phyloP scores from a whole-genome alignment of 2,113 vertebrate species.

The Stictonetta naevosa region DNA sequence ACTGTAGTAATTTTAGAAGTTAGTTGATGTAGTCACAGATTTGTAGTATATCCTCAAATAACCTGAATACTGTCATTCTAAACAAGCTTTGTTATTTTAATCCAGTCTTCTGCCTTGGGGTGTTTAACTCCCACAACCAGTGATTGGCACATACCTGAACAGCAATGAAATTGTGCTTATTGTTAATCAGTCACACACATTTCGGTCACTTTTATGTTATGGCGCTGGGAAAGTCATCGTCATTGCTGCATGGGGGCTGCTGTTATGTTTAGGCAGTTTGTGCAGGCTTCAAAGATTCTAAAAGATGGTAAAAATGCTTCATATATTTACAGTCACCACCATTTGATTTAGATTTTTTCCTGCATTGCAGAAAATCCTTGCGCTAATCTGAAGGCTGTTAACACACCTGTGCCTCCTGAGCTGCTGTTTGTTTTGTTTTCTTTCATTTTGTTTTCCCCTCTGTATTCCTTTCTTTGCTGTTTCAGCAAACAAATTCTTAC shows the following conservation, averaged over 20 bases:
- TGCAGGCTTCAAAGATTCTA: background rate
- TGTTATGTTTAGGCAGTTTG: background rate
- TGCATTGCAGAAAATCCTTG: background rate
- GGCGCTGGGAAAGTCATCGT: background rate
- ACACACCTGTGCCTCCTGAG: background rate
- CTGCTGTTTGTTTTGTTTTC: background rate
- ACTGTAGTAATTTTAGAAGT: background rate
- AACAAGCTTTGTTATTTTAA: constrained; percentile 2
- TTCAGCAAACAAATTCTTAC: background rate
- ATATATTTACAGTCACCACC: background rate
- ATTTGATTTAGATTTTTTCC: background rate
- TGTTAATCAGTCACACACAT: background rate
- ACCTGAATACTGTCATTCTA: background rate
- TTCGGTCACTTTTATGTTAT: background rate
- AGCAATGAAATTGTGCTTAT: background rate
- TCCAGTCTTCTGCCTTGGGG: background rate
- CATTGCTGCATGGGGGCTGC: background rate
- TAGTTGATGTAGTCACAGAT: background rate
- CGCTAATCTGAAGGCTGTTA: background rate
- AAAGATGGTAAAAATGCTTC: background rate
- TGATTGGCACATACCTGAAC: background rate
- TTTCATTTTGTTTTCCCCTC: background rate
- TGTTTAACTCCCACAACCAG: background rate
- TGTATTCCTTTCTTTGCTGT: background rate
- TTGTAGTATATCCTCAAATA: background rate